A percentile compares a stretch with the other conserved stretches of the same genome.
phyloP scores from a whole-genome alignment of 1,140 invertebrate genomes.

The Brevipalpus yothersi region DNA sequence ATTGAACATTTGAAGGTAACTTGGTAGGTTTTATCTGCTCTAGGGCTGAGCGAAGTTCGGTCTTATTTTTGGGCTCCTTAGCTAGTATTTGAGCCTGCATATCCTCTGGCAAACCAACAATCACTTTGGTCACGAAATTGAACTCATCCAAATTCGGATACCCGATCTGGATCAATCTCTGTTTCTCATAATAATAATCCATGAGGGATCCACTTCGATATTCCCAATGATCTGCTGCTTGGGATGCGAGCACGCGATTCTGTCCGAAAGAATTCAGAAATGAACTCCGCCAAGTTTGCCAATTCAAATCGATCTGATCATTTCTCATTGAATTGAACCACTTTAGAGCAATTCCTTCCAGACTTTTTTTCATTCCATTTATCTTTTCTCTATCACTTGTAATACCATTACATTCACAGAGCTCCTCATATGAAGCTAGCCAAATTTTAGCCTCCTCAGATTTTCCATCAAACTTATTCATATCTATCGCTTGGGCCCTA shows the following conservation, averaged over 20 bases:
- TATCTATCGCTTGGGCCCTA: not conserved
- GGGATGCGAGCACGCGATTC: not conserved
- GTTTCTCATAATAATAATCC: not conserved
- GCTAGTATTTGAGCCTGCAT: not conserved
- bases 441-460: not conserved
- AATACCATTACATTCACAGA: not conserved
- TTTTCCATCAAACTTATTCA: not conserved
- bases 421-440: not conserved
- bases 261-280: not conserved
- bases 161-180: not conserved
- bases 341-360: not conserved
- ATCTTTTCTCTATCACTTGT: not conserved
- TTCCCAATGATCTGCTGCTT: not conserved
- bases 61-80: not conserved
- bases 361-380: not conserved
- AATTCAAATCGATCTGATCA: not conserved
- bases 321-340: not conserved
- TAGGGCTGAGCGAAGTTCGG: not conserved
- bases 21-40: not conserved
- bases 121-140: not conserved
- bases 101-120: not conserved
- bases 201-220: not conserved
- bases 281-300: not conserved
- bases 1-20: too few species aligned
- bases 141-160: not conserved